phyloP scores from a whole-genome alignment of 2,797 vertebrate genomes.

The Eidolon dupreanum region DNA sequence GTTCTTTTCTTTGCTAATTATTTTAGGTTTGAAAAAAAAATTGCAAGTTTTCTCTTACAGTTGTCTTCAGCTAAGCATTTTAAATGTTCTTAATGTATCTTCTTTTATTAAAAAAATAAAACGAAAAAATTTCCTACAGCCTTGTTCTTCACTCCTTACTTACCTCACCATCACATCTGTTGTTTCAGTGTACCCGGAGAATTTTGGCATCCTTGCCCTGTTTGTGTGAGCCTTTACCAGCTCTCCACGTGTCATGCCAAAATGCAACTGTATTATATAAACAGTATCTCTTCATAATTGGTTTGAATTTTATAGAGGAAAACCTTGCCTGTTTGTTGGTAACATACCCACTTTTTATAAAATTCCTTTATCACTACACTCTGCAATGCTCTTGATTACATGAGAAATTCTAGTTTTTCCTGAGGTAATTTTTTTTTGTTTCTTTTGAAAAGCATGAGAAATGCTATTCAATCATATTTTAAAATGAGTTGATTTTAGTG shows the following conservation, averaged over 20 bases:
- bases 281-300: not conserved
- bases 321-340: not conserved
- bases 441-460: slow-evolving; percentile 8
- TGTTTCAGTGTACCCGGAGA: too few relatives aligned
- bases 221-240: not conserved
- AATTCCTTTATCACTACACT: not conserved
- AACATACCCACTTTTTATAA: not conserved
- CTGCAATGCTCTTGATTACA: not conserved
- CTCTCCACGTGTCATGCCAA: not conserved
- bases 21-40: not conserved
- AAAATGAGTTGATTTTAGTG: not conserved
- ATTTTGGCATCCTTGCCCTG: not conserved
- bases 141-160: not conserved
- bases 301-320: not conserved
- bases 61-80: not conserved
- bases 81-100: not conserved
- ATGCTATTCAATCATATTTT: not conserved
- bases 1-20: not conserved
- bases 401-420: not conserved
- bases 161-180: not conserved
- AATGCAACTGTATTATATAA: not conserved
- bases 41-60: not conserved
- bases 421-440: not conserved
- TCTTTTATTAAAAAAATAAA: not conserved
- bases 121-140: not conserved